Conservation (phyloP, 2,888 invertebrate species). For the Eulithis prunata region DNA sequence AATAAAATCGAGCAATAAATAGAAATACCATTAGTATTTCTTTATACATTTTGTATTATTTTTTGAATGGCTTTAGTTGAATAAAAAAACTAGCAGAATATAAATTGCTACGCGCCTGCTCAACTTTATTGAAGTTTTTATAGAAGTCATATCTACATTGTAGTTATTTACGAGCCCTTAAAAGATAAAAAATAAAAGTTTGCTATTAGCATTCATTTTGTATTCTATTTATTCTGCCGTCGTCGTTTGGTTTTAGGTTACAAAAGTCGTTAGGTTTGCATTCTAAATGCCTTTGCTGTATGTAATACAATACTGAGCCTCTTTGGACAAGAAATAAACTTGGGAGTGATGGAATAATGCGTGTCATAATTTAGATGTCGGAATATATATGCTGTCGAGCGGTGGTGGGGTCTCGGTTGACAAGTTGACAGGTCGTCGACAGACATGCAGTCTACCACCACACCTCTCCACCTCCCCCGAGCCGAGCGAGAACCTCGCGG, state of each 20-base stretch:
- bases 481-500: constrained; percentile 22
- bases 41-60: too few species aligned
- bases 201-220: neutral
- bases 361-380: constrained; percentile 22
- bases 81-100: too few species aligned
- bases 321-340: constrained; percentile 1
- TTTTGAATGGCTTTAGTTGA: too few species aligned
- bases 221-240: neutral
- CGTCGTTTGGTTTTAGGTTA: constrained; percentile 5
- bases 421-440: constrained; percentile 39
- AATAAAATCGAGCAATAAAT: too few species aligned
- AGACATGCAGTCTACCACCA: constrained; percentile 37
- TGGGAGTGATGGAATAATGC: constrained; percentile 4
- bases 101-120: too few species aligned
- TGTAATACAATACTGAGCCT: constrained; percentile 5
- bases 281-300: constrained; percentile 6
- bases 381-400: constrained; percentile 24
- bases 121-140: too few species aligned
- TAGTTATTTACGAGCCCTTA: neutral
- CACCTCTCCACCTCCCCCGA: constrained; percentile 21
- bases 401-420: constrained; percentile 28
- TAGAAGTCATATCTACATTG: too few species aligned
- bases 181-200: neutral
- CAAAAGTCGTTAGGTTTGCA: constrained; percentile 4
- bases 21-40: too few species aligned